Evolutionary conservation across 1,140 invertebrate species (phyloP), one percentile per base, ranked within the genome.

Genomic region (Lucilia sericata): DNA sequence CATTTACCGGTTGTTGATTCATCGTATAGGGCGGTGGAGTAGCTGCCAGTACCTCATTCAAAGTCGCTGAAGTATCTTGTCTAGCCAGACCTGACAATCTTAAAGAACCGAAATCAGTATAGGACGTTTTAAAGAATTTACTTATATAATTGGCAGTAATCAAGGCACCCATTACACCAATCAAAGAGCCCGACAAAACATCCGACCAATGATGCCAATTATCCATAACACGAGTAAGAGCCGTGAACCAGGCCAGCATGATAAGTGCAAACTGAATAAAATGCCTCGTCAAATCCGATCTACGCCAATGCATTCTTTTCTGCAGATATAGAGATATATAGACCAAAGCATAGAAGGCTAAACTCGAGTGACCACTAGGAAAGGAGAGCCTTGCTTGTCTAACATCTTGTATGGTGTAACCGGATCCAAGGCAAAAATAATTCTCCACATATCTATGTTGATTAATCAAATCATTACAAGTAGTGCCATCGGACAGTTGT

Each of bases 281-380:
- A 87, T 97, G 96, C 74, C 93, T 94, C 0, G 96, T 87, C 19
- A 98, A 90, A 87, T 94, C 94, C 74, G 95, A 96, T 51, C 93
- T 93, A 76, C 93, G 92, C 95, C 93, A 95, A n/a, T 92, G 95
- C 87, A 96, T 92, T 75, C 95, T 92, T 55, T 93, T 92, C 87
- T 98, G 96, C 10, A 98, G 88, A 88, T 98, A 98, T 47, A 98
- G 92, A 95, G 98, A 92, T 51, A 93, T 92, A 91, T 95, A 96
- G 51, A 96, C 88, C 94, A 96, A 96, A 19, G 95, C 94, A 86
- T 95, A 96, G 85, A 95, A 94, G 17, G 94, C 94, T 91, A 96
- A 94, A 12, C 95, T 96, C 1, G 96, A 96, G 90, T 97, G 96
- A 12, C 96, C 96, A 83, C 95, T 96, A 74, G 96, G 95, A 91